These are phyloP conservation scores for Nezara viridula DNA, from an alignment of 2,888 invertebrate genomes.

Conservation along the genomic window DNA sequence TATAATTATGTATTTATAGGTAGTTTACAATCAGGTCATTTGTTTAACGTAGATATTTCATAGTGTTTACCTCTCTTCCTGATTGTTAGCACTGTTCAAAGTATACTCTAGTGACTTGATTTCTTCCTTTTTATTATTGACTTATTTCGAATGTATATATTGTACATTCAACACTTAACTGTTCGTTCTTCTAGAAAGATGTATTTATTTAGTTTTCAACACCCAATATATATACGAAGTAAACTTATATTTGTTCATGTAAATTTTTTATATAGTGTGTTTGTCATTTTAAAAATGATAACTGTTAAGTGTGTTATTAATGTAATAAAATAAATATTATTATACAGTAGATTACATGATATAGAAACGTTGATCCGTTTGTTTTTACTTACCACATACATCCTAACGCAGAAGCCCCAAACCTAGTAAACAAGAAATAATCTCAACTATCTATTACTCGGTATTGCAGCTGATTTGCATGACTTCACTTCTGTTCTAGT, in stretches of 20 bases:
- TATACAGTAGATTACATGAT: not conserved
- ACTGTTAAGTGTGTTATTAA: conserved; percentile 31
- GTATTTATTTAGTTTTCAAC: conserved; percentile 45
- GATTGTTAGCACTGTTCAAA: conserved; percentile 21
- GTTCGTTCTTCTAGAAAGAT: conserved; percentile 36
- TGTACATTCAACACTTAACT: conserved; percentile 44
- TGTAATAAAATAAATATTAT: conserved; percentile 33
- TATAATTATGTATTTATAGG: conserved; percentile 40
- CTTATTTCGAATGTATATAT: conserved; percentile 44
- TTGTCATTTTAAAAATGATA: conserved; percentile 38
- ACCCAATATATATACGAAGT: not conserved
- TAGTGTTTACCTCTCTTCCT: conserved; percentile 1
- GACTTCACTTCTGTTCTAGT: too few species aligned
- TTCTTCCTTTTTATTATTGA: conserved; percentile 46
- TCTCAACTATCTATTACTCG: too few species aligned
- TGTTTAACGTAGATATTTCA: conserved; percentile 3
- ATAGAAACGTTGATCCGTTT: not conserved
- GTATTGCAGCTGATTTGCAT: too few species aligned
- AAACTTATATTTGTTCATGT: conserved; percentile 41
- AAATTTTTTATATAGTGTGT: conserved; percentile 49
- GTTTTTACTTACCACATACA: not conserved
- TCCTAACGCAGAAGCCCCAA: too few species aligned
- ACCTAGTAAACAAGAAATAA: too few species aligned
- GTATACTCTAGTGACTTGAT: conserved; percentile 24
- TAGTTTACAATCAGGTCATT: conserved; percentile 11